Evolutionary conservation across 2,113 vertebrate species (phyloP).

Genomic region (Antennarius striatus): DNA sequence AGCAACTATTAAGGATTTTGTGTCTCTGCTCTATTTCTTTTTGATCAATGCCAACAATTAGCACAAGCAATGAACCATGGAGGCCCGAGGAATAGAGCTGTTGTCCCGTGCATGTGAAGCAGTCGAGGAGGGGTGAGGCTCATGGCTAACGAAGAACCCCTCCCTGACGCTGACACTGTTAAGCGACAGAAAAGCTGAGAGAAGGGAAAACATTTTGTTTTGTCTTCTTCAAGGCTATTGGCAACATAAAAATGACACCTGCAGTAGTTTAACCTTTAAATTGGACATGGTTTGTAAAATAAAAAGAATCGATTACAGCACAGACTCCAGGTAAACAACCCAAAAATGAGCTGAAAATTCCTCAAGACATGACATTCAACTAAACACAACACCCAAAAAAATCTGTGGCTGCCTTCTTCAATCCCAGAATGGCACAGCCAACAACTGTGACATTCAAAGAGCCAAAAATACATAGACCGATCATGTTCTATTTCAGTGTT

Average conservation of each 20-base stretch:
- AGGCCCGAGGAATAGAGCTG: constrained; percentile 44
- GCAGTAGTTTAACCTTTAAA: too few relatives aligned
- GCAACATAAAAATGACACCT: background rate
- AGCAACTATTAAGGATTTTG: background rate
- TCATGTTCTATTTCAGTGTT: too few relatives aligned
- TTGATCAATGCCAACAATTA: constrained; percentile 72
- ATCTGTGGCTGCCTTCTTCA: background rate
- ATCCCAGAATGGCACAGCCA: too few relatives aligned
- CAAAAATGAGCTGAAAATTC: background rate
- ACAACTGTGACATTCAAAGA: too few relatives aligned
- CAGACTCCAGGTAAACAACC: background rate
- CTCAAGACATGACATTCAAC: background rate
- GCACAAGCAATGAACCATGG: constrained; percentile 51
- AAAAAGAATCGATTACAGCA: background rate
- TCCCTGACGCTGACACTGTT: constrained; percentile 14
- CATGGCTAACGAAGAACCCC: background rate
- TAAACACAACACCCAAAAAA: background rate
- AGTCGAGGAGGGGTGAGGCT: too few relatives aligned
- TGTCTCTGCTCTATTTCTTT: constrained; percentile 27
- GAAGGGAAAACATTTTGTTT: constrained; percentile 25
- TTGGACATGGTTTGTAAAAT: too few relatives aligned
- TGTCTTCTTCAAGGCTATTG: constrained; percentile 2
- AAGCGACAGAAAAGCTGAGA: constrained; percentile 52
- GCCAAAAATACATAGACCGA: too few relatives aligned
- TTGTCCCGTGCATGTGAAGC: background rate